Evolutionary conservation across 2,113 vertebrate genomes (phyloP).

Genomic region (Oncorhynchus mykiss): DNA sequence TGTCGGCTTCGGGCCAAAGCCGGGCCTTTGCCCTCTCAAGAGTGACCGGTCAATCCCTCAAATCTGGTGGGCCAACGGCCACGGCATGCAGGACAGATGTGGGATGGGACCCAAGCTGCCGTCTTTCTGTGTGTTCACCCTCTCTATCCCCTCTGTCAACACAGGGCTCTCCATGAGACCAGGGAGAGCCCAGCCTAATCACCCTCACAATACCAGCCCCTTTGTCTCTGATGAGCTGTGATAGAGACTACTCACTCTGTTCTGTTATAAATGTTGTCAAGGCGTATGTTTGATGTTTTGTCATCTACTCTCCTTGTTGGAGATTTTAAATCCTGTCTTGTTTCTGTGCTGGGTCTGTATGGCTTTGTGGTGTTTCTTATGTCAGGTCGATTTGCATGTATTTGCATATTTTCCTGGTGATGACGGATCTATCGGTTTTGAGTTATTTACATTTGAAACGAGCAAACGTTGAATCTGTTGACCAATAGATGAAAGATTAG

Average conservation of each 20-base stretch:
- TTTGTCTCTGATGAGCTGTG: slow-evolving; percentile 64
- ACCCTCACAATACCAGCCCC: slow-evolving; percentile 53
- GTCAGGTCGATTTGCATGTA: slow-evolving; percentile 49
- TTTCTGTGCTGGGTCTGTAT: slow-evolving; percentile 39
- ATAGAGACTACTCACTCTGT: slow-evolving; percentile 43
- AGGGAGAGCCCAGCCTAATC: slow-evolving; percentile 2
- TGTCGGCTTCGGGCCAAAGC: slow-evolving; percentile 52
- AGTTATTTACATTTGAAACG: slow-evolving; percentile 27
- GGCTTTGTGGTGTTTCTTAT: slow-evolving; percentile 37
- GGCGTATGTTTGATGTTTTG: slow-evolving; percentile 60
- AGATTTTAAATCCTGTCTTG: slow-evolving; percentile 33
- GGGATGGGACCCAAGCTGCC: slow-evolving; percentile 64
- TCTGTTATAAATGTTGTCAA: slow-evolving; percentile 33
- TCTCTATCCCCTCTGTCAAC: slow-evolving; percentile 72
- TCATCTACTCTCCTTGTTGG: slow-evolving; percentile 44
- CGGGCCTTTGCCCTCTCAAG: slow-evolving; percentile 69
- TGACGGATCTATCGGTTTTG: slow-evolving; percentile 39
- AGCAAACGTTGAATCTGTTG: background rate
- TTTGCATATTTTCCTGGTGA: slow-evolving; percentile 47
- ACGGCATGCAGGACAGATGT: slow-evolving; percentile 68
- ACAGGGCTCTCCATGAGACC: slow-evolving; percentile 53
- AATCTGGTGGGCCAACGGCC: slow-evolving; percentile 52
- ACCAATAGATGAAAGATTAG: background rate
- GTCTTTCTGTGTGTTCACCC: slow-evolving; percentile 57
- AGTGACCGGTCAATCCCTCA: slow-evolving; percentile 14